phyloP scores from a whole-genome alignment of 2,797 vertebrate species.

The Sebastes trivittatus region DNA sequence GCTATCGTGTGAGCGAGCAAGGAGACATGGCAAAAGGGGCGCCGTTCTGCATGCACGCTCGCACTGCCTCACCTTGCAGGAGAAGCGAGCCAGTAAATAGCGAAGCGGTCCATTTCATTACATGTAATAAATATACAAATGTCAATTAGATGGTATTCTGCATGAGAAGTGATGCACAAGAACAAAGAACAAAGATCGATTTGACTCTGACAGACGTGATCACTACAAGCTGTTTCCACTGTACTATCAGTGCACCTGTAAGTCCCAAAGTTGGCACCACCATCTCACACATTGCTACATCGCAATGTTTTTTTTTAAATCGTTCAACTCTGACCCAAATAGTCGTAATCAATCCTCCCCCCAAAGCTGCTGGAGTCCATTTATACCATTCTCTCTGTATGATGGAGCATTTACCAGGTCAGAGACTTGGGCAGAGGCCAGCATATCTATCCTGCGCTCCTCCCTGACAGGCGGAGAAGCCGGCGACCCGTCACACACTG shows the following conservation, averaged over 20 bases:
- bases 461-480: constrained; percentile 18
- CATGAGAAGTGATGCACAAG: too few species aligned
- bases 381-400: constrained; percentile 33
- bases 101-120: too few species aligned
- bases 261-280: background rate
- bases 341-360: constrained; percentile 43
- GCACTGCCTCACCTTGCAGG: too few species aligned
- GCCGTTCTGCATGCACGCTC: too few species aligned
- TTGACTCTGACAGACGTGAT: too few species aligned
- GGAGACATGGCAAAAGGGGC: too few species aligned
- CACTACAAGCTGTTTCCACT: too few species aligned
- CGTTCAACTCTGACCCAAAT: constrained; percentile 21
- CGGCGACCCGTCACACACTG: constrained; percentile 37
- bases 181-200: too few species aligned
- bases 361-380: constrained; percentile 30
- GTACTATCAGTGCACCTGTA: background rate
- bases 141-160: too few species aligned
- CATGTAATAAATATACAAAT: too few species aligned
- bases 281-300: background rate
- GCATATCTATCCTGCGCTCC: constrained; percentile 4
- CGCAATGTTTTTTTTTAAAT: background rate
- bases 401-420: constrained; percentile 45
- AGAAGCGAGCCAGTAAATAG: too few species aligned
- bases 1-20: too few species aligned
- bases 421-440: constrained; percentile 37